phyloP scores from a whole-genome alignment of 2,888 invertebrate genomes.

The Plebejus anna region DNA sequence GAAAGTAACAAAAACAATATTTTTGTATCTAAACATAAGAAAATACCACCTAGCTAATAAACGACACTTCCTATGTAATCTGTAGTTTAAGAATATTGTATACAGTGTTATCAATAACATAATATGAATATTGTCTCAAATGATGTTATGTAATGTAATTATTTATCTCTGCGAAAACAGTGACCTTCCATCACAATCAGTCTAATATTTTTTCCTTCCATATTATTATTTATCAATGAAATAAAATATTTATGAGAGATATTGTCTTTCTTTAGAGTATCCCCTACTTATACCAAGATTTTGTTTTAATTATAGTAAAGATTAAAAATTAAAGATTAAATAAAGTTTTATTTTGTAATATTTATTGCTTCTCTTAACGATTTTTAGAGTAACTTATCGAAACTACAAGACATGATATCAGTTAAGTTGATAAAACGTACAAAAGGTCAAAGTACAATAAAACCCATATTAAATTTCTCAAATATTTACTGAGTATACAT shows the following conservation, averaged over 20 bases:
- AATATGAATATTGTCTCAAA: neutral
- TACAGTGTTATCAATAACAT: neutral
- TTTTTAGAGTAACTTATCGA: neutral
- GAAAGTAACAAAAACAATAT: slow-evolving; percentile 6
- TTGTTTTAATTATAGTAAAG: neutral
- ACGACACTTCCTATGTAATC: neutral
- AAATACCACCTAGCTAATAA: neutral
- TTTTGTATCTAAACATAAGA: slow-evolving; percentile 7
- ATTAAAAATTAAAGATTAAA: too few species aligned
- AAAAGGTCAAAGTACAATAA: slow-evolving; percentile 35
- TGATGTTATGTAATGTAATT: neutral
- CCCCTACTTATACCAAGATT: neutral
- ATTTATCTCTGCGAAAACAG: neutral
- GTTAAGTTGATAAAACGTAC: neutral
- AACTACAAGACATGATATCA: neutral
- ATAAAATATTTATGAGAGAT: slow-evolving; percentile 3
- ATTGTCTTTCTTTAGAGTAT: neutral
- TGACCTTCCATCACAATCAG: neutral
- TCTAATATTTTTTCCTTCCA: neutral
- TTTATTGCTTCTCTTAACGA: neutral
- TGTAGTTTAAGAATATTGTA: neutral
- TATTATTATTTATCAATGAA: neutral
- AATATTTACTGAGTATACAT: slow-evolving; percentile 70
- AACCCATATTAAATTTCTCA: slow-evolving; percentile 46
- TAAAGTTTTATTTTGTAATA: neutral